A percentile compares a stretch with the other conserved stretches of the same genome.
Evolutionary conservation across 2,113 vertebrate species (phyloP).

Genomic region (Platanista minor): DNA sequence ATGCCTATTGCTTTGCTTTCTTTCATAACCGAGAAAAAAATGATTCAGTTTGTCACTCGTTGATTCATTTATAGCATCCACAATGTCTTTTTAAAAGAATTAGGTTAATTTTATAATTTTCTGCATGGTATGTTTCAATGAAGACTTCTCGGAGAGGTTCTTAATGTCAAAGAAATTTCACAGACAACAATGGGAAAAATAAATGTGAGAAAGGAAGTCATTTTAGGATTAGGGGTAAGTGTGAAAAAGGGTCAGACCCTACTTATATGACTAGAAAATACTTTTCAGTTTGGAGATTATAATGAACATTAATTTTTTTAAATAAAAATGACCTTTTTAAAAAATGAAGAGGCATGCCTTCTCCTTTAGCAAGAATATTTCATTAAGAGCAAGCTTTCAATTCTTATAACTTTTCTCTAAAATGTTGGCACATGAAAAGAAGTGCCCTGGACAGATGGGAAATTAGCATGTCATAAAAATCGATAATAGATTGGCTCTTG

Average conservation of each 20-base stretch:
- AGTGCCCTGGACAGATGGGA: constrained; percentile 82
- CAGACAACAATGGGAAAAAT: background rate
- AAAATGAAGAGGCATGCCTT: constrained; percentile 58
- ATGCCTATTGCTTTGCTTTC: background rate
- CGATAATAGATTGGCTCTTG: constrained; percentile 76
- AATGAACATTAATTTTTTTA: constrained; percentile 48
- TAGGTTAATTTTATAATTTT: background rate
- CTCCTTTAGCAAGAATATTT: constrained; percentile 44
- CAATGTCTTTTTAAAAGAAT: background rate
- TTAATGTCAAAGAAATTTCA: background rate
- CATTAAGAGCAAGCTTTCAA: constrained; percentile 65
- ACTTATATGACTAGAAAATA: constrained; percentile 10
- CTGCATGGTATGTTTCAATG: background rate
- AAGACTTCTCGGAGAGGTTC: background rate
- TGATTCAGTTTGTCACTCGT: background rate
- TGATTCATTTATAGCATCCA: background rate
- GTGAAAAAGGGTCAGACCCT: background rate
- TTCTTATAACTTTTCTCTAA: constrained; percentile 68
- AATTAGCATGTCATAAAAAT: constrained; percentile 85
- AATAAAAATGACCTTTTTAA: constrained; percentile 61
- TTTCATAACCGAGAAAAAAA: background rate
- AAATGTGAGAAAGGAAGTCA: background rate
- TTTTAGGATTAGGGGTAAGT: background rate
- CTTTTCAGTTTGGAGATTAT: constrained; percentile 44
- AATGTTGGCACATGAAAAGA: constrained; percentile 74